Base-by-base conservation (phyloP, 2,888 invertebrate species). In the Hartigia nigra region DNA sequence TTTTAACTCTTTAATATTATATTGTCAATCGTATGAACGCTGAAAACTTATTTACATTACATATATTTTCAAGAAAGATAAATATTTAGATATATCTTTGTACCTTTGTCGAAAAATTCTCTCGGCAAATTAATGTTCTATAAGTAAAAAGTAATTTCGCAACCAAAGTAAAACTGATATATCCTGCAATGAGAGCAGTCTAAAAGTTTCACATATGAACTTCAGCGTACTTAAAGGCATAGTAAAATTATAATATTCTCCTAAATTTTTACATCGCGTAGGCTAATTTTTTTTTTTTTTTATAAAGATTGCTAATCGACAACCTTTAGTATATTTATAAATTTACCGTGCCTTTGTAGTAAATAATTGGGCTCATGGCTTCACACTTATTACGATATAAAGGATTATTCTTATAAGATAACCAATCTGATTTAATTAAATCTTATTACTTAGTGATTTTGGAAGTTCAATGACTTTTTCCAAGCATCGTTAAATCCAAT, bases 271-370 rank as follows among this genome's bases (percentile, higher is more conserved):
- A 72, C 34, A 72, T 72, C 34, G 72, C 72, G 5, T 72, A 23
- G 9, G 23, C 2, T 55, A 55, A 55, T 9, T 55, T 55, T 55
- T 55, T 55, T 55, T 23, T 23, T 9, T 55, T 55, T 55, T 55
- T 55, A 55, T 55, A 23, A 23, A 23, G 9, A 55, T 55, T 55
- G 23, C 55, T 55, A 9, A 55, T 23, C 55, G 55, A 23, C 23
- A 55, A 55, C 9, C 55, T 55, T 55, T 55, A 55, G 55, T 36
- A 4, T 75, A 36, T 12, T 36, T 81, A 82, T 77, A 83, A 82
- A 78, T 81, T 82, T 81, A 79, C 77, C 74, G 85, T 87, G 85
- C 84, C 86, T 87, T 87, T 81, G 76, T 35, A 83, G 81, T 69
- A 77, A 81, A 81, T 79, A 80, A 84, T 84, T 82, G 82, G 85